Conservation (phyloP, 2,797 vertebrate genomes). For the Hippopotamyrus pictus region DNA sequence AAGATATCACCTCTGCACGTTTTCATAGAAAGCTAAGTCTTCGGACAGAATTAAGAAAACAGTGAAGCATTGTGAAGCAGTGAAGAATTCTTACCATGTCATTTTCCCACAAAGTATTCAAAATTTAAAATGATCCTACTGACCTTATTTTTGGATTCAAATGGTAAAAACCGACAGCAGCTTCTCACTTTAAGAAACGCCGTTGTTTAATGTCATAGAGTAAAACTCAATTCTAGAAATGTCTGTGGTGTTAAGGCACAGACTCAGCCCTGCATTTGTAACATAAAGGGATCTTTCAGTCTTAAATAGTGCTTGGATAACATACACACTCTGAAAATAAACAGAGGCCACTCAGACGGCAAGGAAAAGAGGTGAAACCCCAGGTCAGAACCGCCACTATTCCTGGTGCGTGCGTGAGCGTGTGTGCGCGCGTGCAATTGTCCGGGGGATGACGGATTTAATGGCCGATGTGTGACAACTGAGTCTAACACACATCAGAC, state of each 20-base stretch:
- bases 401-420: background rate
- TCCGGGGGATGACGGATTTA: background rate
- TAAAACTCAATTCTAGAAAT: background rate
- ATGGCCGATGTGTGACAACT: background rate
- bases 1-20: background rate
- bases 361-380: background rate
- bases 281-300: background rate
- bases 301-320: background rate
- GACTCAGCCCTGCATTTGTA: background rate
- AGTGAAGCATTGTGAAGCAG: background rate
- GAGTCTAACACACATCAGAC: background rate
- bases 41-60: background rate
- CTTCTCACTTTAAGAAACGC: background rate
- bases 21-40: background rate
- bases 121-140: background rate
- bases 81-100: background rate
- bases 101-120: background rate
- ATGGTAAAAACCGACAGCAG: background rate
- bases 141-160: background rate
- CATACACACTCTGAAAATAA: background rate
- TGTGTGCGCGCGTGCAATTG: background rate
- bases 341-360: background rate
- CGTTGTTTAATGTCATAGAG: background rate
- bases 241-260: background rate
- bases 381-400: background rate